phyloP scores from a whole-genome alignment of 2,113 vertebrate genomes.

The Nerophis lumbriciformis region DNA sequence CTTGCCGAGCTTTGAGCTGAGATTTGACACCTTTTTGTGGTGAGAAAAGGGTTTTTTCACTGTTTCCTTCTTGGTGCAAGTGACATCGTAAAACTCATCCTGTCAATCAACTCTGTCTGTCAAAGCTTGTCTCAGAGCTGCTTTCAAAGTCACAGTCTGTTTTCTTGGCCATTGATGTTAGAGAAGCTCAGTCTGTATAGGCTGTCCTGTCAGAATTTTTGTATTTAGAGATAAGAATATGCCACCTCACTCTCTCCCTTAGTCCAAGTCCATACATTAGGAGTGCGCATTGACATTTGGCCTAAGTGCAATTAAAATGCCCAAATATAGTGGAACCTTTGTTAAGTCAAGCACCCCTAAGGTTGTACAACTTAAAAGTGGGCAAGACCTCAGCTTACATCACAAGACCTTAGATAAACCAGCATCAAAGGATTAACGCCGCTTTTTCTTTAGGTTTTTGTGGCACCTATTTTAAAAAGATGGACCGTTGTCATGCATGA shows the following conservation, averaged over 20 bases:
- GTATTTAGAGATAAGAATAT: not conserved
- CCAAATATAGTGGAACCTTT: too few relatives aligned
- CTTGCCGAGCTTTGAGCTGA: not conserved
- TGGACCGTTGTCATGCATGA: too few relatives aligned
- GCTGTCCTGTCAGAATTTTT: not conserved
- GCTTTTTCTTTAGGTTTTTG: too few relatives aligned
- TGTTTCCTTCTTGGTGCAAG: not conserved
- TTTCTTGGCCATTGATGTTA: not conserved
- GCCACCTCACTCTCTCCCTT: not conserved
- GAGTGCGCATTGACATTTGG: not conserved
- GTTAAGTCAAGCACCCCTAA: too few relatives aligned
- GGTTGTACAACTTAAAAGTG: too few relatives aligned
- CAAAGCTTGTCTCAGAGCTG: not conserved
- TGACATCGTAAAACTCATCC: not conserved
- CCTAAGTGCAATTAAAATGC: too few relatives aligned
- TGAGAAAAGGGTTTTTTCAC: not conserved
- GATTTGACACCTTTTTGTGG: slow-evolving; percentile 2
- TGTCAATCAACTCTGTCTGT: not conserved
- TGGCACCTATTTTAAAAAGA: too few relatives aligned
- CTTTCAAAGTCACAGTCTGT: not conserved
- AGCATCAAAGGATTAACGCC: too few relatives aligned
- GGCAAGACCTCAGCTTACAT: too few relatives aligned
- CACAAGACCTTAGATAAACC: too few relatives aligned
- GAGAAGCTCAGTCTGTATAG: not conserved
- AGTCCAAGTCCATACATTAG: not conserved